Evolutionary conservation across 2,888 invertebrate species (phyloP).

Genomic region (Hermaeophaga mercurialis): DNA sequence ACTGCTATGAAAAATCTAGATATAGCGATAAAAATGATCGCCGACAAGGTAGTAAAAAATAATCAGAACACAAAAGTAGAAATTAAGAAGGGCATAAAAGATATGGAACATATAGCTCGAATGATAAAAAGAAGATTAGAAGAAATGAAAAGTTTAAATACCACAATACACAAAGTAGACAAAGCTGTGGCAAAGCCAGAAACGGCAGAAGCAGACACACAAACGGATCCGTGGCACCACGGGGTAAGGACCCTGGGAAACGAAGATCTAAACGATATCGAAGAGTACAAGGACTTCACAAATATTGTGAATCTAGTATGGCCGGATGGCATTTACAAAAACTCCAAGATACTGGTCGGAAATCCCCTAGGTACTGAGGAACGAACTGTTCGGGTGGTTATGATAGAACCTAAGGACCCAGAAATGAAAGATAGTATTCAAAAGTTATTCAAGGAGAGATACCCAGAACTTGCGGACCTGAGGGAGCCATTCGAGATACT

Average conservation of each 20-base stretch:
- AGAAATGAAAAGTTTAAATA: not conserved
- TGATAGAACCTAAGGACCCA: not conserved
- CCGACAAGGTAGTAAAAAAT: not conserved
- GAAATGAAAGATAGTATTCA: not conserved
- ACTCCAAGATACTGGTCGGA: not conserved
- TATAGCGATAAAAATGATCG: too few species aligned
- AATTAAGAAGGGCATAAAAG: not conserved
- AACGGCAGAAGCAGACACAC: not conserved
- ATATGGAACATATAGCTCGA: not conserved
- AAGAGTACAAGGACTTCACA: not conserved
- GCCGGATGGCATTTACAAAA: not conserved
- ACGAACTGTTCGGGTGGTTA: not conserved
- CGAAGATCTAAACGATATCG: not conserved
- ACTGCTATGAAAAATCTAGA: too few species aligned
- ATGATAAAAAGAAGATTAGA: not conserved
- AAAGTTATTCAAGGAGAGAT: not conserved
- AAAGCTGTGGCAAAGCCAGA: too few species aligned
- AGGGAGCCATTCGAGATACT: too few species aligned
- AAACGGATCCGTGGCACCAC: not conserved
- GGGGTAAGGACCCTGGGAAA: not conserved
- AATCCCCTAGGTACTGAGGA: not conserved
- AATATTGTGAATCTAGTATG: not conserved
- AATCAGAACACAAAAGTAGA: too few species aligned
- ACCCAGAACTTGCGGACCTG: not conserved
- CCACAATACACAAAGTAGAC: not conserved